Conservation (phyloP, 1,140 invertebrate species). For the Nasonia giraulti region DNA sequence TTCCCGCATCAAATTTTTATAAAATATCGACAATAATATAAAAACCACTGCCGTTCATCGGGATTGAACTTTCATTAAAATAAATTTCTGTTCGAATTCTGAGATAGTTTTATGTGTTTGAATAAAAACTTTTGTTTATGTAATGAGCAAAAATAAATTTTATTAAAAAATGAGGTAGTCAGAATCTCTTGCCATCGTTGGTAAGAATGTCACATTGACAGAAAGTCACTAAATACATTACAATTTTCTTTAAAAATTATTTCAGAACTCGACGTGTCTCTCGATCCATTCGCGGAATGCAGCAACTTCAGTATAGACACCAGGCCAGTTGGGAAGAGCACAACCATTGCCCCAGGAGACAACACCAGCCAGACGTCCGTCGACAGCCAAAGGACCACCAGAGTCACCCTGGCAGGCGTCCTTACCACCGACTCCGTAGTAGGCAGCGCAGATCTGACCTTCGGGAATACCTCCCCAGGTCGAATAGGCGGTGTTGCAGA, state of each 20-base stretch:
- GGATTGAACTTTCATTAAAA: too few relatives aligned
- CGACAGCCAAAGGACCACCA: conserved; percentile 71
- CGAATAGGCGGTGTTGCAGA: conserved; percentile 65
- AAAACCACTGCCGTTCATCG: too few relatives aligned
- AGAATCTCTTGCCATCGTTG: background rate
- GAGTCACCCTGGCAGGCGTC: conserved; percentile 79
- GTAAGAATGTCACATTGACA: background rate
- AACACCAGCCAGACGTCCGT: conserved; percentile 74
- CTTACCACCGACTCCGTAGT: conserved; percentile 76
- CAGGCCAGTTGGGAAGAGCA: conserved; percentile 75
- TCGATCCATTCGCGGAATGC: conserved; percentile 72
- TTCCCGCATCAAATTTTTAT: too few relatives aligned
- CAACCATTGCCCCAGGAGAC: conserved; percentile 79
- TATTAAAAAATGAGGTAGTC: background rate
- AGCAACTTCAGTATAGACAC: conserved; percentile 79
- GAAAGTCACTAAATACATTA: background rate
- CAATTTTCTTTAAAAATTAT: background rate
- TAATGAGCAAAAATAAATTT: background rate
- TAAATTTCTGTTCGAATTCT: too few relatives aligned
- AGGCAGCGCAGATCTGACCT: conserved; percentile 84
- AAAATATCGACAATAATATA: too few relatives aligned
- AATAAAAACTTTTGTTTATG: background rate
- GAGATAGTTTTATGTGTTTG: too few relatives aligned
- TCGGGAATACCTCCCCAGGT: conserved; percentile 73
- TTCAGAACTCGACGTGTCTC: background rate